Conservation (phyloP, 2,113 vertebrate species). For the Salvelinus namaycush region DNA sequence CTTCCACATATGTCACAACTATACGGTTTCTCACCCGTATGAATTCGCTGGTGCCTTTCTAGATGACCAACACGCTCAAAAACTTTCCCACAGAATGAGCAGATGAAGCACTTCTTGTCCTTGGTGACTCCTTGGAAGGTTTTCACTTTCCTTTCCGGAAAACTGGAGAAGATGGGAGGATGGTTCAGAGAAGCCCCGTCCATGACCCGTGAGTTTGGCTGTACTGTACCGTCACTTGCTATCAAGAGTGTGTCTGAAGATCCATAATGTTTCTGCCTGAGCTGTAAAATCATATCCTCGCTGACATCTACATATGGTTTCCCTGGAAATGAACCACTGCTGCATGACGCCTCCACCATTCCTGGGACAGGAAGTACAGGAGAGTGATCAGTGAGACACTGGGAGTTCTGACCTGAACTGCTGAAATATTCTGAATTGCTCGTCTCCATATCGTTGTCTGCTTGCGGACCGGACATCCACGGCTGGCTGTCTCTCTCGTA, state of each 20-base stretch:
- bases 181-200: slow-evolving; percentile 8
- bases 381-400: slow-evolving; percentile 17
- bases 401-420: slow-evolving; percentile 16
- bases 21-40: slow-evolving; percentile 68
- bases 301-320: slow-evolving; percentile 39
- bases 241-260: slow-evolving; percentile 18
- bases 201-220: neutral
- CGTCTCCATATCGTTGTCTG: slow-evolving; percentile 27
- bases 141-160: slow-evolving; percentile 18
- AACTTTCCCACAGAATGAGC: slow-evolving; percentile 68
- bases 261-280: slow-evolving; percentile 22
- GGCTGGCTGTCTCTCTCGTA: slow-evolving; percentile 36
- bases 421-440: slow-evolving; percentile 24
- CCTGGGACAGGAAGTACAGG: slow-evolving; percentile 19
- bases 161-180: neutral
- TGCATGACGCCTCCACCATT: slow-evolving; percentile 37
- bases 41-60: slow-evolving; percentile 66
- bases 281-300: slow-evolving; percentile 13
- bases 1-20: slow-evolving; percentile 61
- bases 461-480: slow-evolving; percentile 42
- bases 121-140: slow-evolving; percentile 31
- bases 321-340: slow-evolving; percentile 41
- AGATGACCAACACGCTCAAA: slow-evolving; percentile 66
- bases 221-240: slow-evolving; percentile 6
- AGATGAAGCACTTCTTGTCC: slow-evolving; percentile 65